Evolutionary conservation across 2,888 invertebrate species (phyloP).

Genomic region (Caenorhabditis sinica): DNA sequence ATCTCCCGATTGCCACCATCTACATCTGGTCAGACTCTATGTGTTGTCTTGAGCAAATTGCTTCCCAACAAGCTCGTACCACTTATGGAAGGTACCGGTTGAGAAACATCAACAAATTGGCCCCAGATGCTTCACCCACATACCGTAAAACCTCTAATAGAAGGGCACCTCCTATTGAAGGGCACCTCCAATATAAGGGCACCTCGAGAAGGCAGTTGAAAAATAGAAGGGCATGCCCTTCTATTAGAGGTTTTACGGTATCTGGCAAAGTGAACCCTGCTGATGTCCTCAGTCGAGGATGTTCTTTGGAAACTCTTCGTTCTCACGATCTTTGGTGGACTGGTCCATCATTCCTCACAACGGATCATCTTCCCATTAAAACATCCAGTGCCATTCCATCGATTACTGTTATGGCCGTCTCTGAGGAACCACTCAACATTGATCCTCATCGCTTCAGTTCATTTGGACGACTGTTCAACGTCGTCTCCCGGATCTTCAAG

Average conservation of each 20-base stretch:
- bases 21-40: slow-evolving; percentile 43
- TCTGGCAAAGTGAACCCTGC: slow-evolving; percentile 41
- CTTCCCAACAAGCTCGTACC: background rate
- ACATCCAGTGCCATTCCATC: background rate
- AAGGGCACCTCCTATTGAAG: too few relatives aligned
- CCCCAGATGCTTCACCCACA: slow-evolving; percentile 7
- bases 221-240: too few relatives aligned
- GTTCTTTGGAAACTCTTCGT: slow-evolving; percentile 8
- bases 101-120: background rate
- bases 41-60: slow-evolving; percentile 25
- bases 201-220: too few relatives aligned
- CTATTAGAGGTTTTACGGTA: too few relatives aligned
- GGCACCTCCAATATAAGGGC: too few relatives aligned
- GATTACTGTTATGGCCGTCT: background rate
- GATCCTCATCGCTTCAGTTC: slow-evolving; percentile 34
- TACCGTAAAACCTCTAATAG: too few relatives aligned
- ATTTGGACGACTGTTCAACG: slow-evolving; percentile 11
- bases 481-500: background rate
- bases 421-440: background rate
- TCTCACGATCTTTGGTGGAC: slow-evolving; percentile 23
- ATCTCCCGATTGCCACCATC: background rate
- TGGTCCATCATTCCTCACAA: background rate
- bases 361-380: slow-evolving; percentile 10
- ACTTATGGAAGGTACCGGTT: slow-evolving; percentile 6
- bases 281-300: slow-evolving; percentile 35